Evolutionary conservation across 2,113 vertebrate species (phyloP), one percentile per base, ranked within the genome.

Genomic region (Chrysemys picta): DNA sequence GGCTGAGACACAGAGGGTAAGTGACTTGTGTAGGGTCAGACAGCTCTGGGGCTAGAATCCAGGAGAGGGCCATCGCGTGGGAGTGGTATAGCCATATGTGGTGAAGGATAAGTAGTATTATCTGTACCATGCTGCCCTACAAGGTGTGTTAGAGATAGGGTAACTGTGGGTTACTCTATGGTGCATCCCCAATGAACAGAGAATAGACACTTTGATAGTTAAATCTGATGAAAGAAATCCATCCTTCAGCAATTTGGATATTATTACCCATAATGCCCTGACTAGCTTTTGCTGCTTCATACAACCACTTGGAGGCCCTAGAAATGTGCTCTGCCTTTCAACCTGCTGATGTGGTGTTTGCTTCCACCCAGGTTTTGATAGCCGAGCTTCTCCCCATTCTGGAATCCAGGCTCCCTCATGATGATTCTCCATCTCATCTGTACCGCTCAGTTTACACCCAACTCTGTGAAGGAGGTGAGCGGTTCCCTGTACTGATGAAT

Each of bases 381-480:
- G 98, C 98, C 38, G 97, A 98, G 13, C 97, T 99, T 50, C 96
- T 98, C 45, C 98, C 98, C 17, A 88, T 98, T 49, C 94, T 99
- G 59, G 95, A 97, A 3, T 38, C 98, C 11, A 25, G 88, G 50
- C 31, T 54, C 1, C 85, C 85, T 8, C 52, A 10, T 0, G 97
- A 85, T 76, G 53, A 84, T 6, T 90, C 97, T 38, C 91, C 82
- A 2, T 79, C 96, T 47, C 95, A 85, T 1, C 96, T 98, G 7
- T 98, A 98, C 53, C 98, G 99, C 45, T 98, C 98, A 1, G 2
- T 98, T 1, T 99, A 99, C 96, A 99, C 98, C 0, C 97, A 99
- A 91, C 98, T 99, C 81, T 99, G 98, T 0, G 98, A 99, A 88
- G 99, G 98, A 12, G 99, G 99, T 4, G 50, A 95, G 72, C 93